phyloP scores from a whole-genome alignment of 2,797 vertebrate genomes.

The Lithobates pipiens region DNA sequence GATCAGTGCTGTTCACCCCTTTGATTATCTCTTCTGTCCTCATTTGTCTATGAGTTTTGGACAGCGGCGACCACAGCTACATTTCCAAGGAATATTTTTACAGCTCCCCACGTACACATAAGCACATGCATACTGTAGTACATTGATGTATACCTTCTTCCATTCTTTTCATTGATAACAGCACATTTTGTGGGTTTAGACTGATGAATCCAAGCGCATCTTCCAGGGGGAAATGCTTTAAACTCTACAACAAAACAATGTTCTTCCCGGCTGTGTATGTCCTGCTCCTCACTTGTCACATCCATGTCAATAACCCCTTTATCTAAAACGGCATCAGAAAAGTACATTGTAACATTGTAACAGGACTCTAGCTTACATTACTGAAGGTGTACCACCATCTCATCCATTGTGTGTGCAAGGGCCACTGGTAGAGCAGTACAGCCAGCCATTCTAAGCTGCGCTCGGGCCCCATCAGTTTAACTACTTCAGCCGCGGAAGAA shows the following conservation, averaged over 20 bases:
- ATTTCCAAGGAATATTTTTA: not conserved
- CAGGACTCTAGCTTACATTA: not conserved
- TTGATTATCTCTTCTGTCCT: no score
- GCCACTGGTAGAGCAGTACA: no score
- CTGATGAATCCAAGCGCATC: conserved; percentile 85
- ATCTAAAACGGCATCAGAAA: conserved; percentile 73
- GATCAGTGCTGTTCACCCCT: no score
- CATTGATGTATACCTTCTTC: conserved; percentile 72
- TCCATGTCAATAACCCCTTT: conserved; percentile 81
- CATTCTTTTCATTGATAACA: conserved; percentile 67
- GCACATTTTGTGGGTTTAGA: conserved; percentile 71
- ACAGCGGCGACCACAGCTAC: no score
- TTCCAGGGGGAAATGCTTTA: conserved; percentile 81
- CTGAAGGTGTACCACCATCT: no score
- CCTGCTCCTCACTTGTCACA: conserved; percentile 73
- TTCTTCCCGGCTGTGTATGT: conserved; percentile 66
- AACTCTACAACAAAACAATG: conserved; percentile 83
- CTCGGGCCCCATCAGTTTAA: no score
- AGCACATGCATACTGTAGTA: not conserved
- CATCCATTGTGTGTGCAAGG: no score
- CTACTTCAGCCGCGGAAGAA: no score
- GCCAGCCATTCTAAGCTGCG: no score
- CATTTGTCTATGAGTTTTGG: no score
- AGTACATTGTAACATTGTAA: not conserved
- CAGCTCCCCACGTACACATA: not conserved